phyloP scores from a whole-genome alignment of 2,797 vertebrate species.

The Calcarius lapponicus region DNA sequence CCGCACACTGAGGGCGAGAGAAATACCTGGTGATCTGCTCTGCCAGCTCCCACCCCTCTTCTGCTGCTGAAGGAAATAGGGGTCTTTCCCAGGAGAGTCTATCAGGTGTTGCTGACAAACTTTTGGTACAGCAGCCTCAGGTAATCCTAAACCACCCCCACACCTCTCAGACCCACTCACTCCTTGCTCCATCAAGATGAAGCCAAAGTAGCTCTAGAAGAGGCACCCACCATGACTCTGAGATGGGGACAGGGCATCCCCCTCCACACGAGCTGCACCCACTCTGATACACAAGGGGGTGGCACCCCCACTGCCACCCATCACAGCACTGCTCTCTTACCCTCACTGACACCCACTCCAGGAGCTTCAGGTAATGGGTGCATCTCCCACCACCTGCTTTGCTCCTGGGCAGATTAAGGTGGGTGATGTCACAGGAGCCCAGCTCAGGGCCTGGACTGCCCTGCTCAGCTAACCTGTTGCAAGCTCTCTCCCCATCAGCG shows the following conservation, averaged over 20 bases:
- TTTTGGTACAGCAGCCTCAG: background rate
- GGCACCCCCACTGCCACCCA: background rate
- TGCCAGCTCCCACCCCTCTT: background rate
- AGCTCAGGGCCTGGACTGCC: background rate
- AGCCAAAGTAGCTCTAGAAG: background rate
- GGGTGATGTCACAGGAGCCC: background rate
- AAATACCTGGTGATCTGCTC: background rate
- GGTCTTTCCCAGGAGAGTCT: background rate
- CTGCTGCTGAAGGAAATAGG: background rate
- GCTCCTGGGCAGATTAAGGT: no score
- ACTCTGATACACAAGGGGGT: background rate
- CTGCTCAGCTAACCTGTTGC: background rate
- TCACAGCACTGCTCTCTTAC: background rate
- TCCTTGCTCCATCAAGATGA: background rate
- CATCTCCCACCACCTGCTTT: background rate
- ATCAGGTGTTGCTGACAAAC: background rate
- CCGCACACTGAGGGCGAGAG: background rate
- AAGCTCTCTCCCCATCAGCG: background rate
- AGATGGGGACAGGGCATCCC: background rate
- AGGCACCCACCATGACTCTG: rapidly evolving
- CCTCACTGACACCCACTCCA: background rate
- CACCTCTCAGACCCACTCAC: background rate
- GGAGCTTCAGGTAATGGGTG: background rate
- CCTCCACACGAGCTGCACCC: background rate
- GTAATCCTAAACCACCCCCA: background rate